These are phyloP conservation scores for Enteromius treurensis DNA, from an alignment of 2,797 vertebrate genomes.

Conservation along the genomic window DNA sequence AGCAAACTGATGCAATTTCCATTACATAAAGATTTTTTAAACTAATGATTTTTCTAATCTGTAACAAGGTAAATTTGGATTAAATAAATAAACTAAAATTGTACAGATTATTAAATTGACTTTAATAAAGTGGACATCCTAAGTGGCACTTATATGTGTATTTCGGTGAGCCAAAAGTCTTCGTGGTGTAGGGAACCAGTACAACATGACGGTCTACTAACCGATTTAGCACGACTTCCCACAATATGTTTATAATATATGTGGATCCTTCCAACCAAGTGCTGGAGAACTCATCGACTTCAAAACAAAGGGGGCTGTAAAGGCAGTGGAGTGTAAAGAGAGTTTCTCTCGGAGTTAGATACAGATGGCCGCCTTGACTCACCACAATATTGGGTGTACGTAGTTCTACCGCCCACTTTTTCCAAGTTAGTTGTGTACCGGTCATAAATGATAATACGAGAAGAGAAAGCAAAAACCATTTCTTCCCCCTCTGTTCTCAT, in stretches of 20 bases:
- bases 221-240: conserved; percentile 59
- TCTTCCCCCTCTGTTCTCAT: background rate
- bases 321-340: conserved; percentile 37
- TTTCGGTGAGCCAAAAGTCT: conserved; percentile 50
- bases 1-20: conserved; percentile 10
- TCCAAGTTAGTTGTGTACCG: conserved; percentile 15
- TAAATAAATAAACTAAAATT: background rate
- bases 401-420: conserved; percentile 34
- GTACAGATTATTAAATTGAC: conserved; percentile 46
- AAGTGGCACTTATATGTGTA: conserved; percentile 33
- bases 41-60: background rate
- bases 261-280: conserved; percentile 55
- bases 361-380: conserved; percentile 35
- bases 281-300: conserved; percentile 61
- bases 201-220: conserved; percentile 58
- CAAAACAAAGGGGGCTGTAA: conserved; percentile 52
- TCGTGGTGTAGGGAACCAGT: conserved; percentile 57
- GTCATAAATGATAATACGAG: background rate
- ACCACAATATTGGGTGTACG: conserved; percentile 5
- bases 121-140: conserved; percentile 43
- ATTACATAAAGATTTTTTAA: background rate
- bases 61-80: background rate
- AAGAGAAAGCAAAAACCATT: background rate
- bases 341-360: conserved; percentile 36
- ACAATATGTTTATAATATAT: conserved; percentile 62